Base-by-base conservation (phyloP, 1,140 invertebrate species). In the Cyrtorhinus lividipennis region DNA sequence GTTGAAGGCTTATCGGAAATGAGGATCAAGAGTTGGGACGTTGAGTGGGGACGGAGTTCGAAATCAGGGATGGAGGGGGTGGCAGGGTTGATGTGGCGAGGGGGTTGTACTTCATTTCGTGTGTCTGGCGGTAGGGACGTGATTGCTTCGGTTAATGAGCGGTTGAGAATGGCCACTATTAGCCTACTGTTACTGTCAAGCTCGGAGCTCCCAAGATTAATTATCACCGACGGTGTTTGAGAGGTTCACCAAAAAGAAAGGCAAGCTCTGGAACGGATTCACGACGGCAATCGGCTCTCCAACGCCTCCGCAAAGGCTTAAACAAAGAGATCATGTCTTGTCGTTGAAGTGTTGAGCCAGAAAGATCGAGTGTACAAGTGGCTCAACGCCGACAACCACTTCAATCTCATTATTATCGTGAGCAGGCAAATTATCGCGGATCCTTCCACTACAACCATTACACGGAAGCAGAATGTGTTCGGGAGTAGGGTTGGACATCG, bases 151-250 rank as follows among this genome's bases (percentile, higher is more conserved):
- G 48, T 8, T 53, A 53, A 53, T 53, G 48, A 53, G 20, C 48
- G 48, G 48, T 53, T 53, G 48, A 53, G 48, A 53, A 53, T 53
- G 48, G 48, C 48, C 48, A 53, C 8, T 53, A 53, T 53, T 53
- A 53, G 48, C 48, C 48, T 53, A 53, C 48, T 53, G 20, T 10
- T 20, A 5, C 48, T 53, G 48, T 53, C 48, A 53, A 20, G 18
- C 48, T 20, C 48, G 48, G n/a, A n/a, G n/a, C n/a, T 20, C 48
- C 10, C 48, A 53, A 53, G 48, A 53, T 53, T 53, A 53, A 53
- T 53, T 53, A 53, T 53, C 48, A 5, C 30, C 5, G 30, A 38
- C 8, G 8, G 38, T 44, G 38, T 44, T 44, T 44, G 38, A 44
- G n/a, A n/a, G n/a, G n/a, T n/a, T n/a, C n/a, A n/a, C n/a, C n/a